These are phyloP conservation scores for Biston betularia DNA, from an alignment of 2,888 invertebrate species.

Conservation along the genomic window DNA sequence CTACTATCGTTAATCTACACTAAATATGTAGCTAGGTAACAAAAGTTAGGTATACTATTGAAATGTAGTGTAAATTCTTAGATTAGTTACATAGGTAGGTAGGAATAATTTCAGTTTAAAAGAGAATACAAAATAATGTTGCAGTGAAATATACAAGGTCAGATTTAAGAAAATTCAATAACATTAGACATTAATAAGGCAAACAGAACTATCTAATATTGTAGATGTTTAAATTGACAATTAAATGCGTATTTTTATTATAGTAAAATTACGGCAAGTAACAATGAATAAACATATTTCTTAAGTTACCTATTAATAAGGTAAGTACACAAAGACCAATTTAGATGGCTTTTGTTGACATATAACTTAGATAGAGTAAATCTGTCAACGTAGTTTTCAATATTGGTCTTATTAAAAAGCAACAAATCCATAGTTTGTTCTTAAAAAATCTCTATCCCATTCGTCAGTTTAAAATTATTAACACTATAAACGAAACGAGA, in stretches of 20 bases:
- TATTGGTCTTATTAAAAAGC: constrained; percentile 7
- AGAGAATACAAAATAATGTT: background rate
- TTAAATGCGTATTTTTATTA: constrained; percentile 31
- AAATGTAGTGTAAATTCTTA: background rate
- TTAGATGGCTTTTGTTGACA: too few species aligned
- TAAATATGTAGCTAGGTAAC: background rate
- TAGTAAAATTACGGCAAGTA: constrained; percentile 40
- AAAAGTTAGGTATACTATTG: background rate
- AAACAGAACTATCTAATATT: background rate
- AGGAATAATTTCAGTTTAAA: too few species aligned
- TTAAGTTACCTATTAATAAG: constrained; percentile 15
- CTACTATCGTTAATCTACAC: background rate
- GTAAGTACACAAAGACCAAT: constrained; percentile 9
- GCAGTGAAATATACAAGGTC: background rate
- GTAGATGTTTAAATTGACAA: background rate
- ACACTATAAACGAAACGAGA: constrained; percentile 13
- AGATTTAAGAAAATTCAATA: background rate
- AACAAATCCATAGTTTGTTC: constrained; percentile 32
- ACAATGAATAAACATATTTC: constrained; percentile 32
- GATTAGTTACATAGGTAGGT: background rate
- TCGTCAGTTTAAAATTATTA: background rate
- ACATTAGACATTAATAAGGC: background rate
- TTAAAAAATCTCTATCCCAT: constrained; percentile 26
- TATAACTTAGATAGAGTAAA: too few species aligned
- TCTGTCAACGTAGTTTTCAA: too few species aligned